Conservation (phyloP, 2,797 vertebrate genomes). For the Crypturellus tataupa region DNA sequence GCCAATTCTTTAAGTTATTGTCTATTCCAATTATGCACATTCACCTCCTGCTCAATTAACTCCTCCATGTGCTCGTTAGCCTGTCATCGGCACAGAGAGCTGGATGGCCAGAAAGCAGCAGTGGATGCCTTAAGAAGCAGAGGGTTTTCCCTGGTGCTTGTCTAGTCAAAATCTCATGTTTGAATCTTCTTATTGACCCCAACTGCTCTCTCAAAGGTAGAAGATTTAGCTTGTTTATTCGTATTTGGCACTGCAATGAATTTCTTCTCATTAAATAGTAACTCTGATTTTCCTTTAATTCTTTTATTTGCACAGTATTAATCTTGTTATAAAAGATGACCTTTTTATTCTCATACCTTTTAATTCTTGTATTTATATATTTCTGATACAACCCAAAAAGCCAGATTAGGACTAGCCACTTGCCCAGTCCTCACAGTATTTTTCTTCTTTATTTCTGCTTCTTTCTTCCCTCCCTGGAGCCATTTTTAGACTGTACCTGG, state of each 20-base stretch:
- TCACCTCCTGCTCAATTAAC: background rate
- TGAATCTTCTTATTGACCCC: background rate
- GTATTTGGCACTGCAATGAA: background rate
- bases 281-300: background rate
- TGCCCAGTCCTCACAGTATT: rapidly evolving
- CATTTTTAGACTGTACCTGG: conserved; percentile 83
- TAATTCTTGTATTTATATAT: background rate
- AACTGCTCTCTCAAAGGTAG: background rate
- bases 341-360: background rate
- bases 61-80: background rate
- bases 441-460: background rate
- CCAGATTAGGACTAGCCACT: background rate
- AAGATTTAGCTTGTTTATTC: background rate
- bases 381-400: background rate
- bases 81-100: background rate
- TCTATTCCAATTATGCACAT: background rate
- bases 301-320: background rate
- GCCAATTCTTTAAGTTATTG: background rate
- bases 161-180: background rate
- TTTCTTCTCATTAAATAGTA: background rate
- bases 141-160: background rate
- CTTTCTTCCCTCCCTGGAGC: too few relatives aligned
- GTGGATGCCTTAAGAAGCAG: background rate
- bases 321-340: background rate
- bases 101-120: background rate